Percentiles rank a stretch among this genome's conserved stretches.
Evolutionary conservation across 2,888 invertebrate genomes (phyloP).

Genomic region (Camptogramma bilineatum): DNA sequence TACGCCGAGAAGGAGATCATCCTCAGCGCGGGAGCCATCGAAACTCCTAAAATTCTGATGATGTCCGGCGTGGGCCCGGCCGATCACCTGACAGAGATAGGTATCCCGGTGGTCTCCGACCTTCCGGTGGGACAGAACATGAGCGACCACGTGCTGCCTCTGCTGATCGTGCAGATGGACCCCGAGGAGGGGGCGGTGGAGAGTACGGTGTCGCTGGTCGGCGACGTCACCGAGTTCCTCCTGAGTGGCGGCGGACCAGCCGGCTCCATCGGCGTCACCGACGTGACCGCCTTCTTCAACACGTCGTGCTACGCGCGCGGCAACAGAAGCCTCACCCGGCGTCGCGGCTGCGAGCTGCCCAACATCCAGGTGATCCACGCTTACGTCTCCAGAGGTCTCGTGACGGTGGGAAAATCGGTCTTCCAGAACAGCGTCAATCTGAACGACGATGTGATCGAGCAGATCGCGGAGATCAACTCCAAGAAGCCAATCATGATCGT

Average conservation of each 20-base stretch:
- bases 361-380: slow-evolving; percentile 59
- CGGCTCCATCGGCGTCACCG: too few relatives aligned
- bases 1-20: slow-evolving; percentile 64
- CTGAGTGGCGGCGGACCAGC: too few relatives aligned
- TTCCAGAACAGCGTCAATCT: slow-evolving; percentile 45
- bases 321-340: too few relatives aligned
- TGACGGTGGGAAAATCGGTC: slow-evolving; percentile 37
- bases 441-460: slow-evolving; percentile 47
- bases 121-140: slow-evolving; percentile 64
- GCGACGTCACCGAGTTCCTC: too few relatives aligned
- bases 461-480: slow-evolving; percentile 52
- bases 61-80: slow-evolving; percentile 67
- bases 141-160: slow-evolving; percentile 61
- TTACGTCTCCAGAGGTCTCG: slow-evolving; percentile 51
- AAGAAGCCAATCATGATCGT: slow-evolving; percentile 51
- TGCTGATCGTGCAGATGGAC: slow-evolving; percentile 55
- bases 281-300: too few relatives aligned
- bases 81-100: slow-evolving; percentile 53
- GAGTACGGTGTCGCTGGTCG: slow-evolving; percentile 16
- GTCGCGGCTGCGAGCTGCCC: slow-evolving; percentile 57
- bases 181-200: slow-evolving; percentile 28
- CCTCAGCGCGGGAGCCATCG: slow-evolving; percentile 65
- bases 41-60: slow-evolving; percentile 66
- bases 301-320: too few relatives aligned
- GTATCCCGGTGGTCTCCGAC: slow-evolving; percentile 54